These are phyloP conservation scores for Sebastes flavidus DNA, from an alignment of 2,797 vertebrate genomes.

Conservation along the genomic window DNA sequence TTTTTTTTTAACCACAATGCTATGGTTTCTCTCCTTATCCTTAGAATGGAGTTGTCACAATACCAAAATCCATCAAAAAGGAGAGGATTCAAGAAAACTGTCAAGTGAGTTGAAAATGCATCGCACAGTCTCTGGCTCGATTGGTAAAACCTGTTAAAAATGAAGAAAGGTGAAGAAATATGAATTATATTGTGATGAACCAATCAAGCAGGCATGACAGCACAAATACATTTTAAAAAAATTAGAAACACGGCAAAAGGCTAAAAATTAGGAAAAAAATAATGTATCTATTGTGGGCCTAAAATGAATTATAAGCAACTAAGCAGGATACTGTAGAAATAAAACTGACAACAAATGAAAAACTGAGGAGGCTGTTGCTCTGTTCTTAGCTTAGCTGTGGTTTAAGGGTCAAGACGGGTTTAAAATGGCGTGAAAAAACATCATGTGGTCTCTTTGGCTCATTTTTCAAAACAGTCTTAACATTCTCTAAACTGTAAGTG, in stretches of 20 bases:
- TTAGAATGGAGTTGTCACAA: constrained; percentile 86
- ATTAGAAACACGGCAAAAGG: background rate
- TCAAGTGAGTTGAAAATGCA: constrained; percentile 72
- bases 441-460: no score
- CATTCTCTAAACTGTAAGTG: no score
- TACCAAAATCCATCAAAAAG: constrained; percentile 86
- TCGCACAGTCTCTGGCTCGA: background rate
- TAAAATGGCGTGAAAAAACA: no score
- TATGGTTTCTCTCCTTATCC: background rate
- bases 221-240: background rate
- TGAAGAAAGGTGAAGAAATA: background rate
- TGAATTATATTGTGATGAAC: background rate
- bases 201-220: background rate
- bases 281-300: background rate
- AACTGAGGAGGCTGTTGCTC: no score
- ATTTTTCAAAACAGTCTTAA: no score
- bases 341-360: no score
- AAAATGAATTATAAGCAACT: no score
- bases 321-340: no score
- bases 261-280: background rate
- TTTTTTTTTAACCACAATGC: background rate
- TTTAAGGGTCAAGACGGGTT: no score
- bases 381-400: no score
- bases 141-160: background rate
- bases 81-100: constrained; percentile 84